Evolutionary conservation across 2,797 vertebrate genomes (phyloP).

Genomic region (Toxotes lorentzi): DNA sequence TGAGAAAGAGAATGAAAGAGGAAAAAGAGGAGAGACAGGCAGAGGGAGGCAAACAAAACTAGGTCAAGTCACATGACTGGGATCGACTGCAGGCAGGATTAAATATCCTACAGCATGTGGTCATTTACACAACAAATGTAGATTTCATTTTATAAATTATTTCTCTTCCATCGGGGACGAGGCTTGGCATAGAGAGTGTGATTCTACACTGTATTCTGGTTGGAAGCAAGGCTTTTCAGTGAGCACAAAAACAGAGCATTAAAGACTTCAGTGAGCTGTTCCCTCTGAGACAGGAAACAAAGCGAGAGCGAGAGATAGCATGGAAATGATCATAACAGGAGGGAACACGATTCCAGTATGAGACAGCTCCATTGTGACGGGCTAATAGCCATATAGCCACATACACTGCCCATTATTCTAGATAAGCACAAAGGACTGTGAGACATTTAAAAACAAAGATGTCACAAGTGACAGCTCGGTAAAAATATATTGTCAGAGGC

Average conservation of each 20-base stretch:
- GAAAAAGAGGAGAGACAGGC: constrained; percentile 47
- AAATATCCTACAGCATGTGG: constrained; percentile 85
- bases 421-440: constrained; percentile 49
- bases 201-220: constrained; percentile 44
- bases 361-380: constrained; percentile 69
- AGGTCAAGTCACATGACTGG: constrained; percentile 88
- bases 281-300: constrained; percentile 76
- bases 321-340: constrained; percentile 77
- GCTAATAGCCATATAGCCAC: constrained; percentile 72
- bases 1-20: constrained; percentile 34
- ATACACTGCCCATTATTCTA: constrained; percentile 66
- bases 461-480: constrained; percentile 23
- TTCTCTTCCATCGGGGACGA: constrained; percentile 68
- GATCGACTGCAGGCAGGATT: constrained; percentile 84
- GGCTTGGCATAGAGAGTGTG: constrained; percentile 53
- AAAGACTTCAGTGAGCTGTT: constrained; percentile 65
- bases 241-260: constrained; percentile 65
- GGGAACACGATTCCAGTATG: constrained; percentile 60
- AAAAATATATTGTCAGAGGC: not conserved
- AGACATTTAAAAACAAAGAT: constrained; percentile 33
- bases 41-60: constrained; percentile 76
- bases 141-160: constrained; percentile 80
- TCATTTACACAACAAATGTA: constrained; percentile 88
- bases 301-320: constrained; percentile 68
- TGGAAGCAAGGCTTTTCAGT: constrained; percentile 58